Evolutionary conservation across 2,113 vertebrate species (phyloP), one percentile per base, ranked within the genome.

Genomic region (Sorex araneus): DNA sequence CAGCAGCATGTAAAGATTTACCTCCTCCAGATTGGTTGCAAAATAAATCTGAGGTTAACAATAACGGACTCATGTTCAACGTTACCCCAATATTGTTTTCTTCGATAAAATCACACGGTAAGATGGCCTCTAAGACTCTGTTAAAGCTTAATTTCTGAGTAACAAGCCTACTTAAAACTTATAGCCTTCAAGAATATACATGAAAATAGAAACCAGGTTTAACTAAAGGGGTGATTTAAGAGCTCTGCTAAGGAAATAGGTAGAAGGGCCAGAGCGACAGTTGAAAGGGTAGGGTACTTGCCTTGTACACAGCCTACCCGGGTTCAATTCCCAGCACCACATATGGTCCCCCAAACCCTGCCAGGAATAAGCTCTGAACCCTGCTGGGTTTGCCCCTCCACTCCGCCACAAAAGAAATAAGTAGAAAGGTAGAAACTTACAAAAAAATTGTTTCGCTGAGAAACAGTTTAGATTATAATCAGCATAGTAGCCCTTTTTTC

Each of bases 21-120:
- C 77, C 95, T 97, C 82, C 60, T 95, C 84, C 95, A 94, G 95
- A 95, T 87, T 97, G 93, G 87, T 95, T 74, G 50, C 70, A 95
- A 90, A 90, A 57, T 63, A 76, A 95, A 86, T 57, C 50, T 83
- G n/a, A 57, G 6, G 47, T 70, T 50, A 69, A 50, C n/a, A 64
- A 15, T 69, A 75, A 92, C 7, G 57, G 64, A 30, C 19, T 60
- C 8, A 28, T 27, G 30, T 45, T 54, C 57, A 7, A 90, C 87
- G 25, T 85, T 36, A 91, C 27, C 16, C 32, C 23, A 34, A 45
- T 23, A 79, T n/a, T 21, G 6, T 10, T 66, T 92, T 45, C n/a
- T 76, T 85, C 75, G 73, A 30, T 78, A 76, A 84, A 94, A 92
- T 45, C 25, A 50, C 25, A 47, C 5, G 43, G 34, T 75, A 13